Evolutionary conservation across 2,797 vertebrate species (phyloP), one percentile per base, ranked within the genome.

Genomic region (Pseudochirops cupreus): DNA sequence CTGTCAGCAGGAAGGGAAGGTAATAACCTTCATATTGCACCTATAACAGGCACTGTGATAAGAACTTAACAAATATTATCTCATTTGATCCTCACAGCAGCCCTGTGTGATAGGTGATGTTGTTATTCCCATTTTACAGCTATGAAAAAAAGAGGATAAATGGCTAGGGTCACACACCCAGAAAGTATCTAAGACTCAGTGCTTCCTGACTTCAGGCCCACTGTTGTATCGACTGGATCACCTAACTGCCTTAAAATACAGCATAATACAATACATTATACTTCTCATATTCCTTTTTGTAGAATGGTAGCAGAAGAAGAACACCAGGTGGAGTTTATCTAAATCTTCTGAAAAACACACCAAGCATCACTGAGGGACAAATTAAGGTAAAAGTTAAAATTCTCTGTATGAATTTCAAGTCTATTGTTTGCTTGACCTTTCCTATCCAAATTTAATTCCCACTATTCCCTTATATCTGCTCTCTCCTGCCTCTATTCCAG

Each of bases 281-380:
- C 94, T 97, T 96, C 94, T 57, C 90, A 29, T 96, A 33, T 97
- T 97, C 67, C 0, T 89, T 97, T 97, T 1, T 98, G 91, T 97
- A 99, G 99, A 99, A 99, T n/a, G 99, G 99, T 96, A 99, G 99
- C 97, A 99, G 99, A 97, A 99, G 99, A 93, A 99, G 99, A 96
- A 99, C 99, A 0, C 99, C 99, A 0, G 99, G 99, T 0, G 99
- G 99, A 0, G 99, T 99, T 89, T 99, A 99, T 97, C 98, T 99
- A 95, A 99, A 99, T 98, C 98, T 99, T 57, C 97, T 99, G 97
- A 99, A 99, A 98, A 99, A 99, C 97, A 99, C 99, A 0, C 99
- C 99, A 9, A 99, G 99, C 97, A 98, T 99, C 98, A 99, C 98
- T 91, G 99, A 99, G 92, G 97, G 99, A 0, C 99, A 99, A 98